Conservation (phyloP, 2,113 vertebrate species). For the Anguilla rostrata region DNA sequence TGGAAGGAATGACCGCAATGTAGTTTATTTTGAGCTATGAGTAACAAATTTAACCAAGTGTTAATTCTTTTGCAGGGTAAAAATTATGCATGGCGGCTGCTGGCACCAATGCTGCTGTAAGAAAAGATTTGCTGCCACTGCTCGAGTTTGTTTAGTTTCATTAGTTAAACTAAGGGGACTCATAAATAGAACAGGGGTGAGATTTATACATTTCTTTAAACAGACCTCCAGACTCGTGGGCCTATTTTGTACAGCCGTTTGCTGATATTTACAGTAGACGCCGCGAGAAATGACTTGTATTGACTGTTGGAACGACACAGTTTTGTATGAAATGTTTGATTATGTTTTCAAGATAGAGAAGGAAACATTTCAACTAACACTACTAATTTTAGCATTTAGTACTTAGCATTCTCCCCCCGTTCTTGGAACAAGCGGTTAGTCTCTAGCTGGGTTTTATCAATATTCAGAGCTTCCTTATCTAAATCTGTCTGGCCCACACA, state of each 20-base stretch:
- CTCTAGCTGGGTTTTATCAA: constrained; percentile 33
- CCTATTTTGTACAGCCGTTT: background rate
- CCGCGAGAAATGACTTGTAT: background rate
- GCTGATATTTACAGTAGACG: background rate
- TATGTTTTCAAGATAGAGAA: background rate
- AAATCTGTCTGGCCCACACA: constrained; percentile 39
- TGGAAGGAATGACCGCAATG: background rate
- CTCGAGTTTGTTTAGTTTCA: background rate
- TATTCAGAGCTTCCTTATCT: constrained; percentile 39
- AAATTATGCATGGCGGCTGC: background rate
- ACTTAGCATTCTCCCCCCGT: background rate
- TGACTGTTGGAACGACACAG: background rate
- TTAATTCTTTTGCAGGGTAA: background rate
- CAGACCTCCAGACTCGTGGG: background rate
- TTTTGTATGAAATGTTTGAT: background rate
- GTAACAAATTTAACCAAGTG: background rate
- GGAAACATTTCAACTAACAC: constrained; percentile 35
- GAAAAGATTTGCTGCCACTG: too few relatives aligned
- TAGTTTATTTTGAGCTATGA: background rate
- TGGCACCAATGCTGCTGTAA: too few relatives aligned
- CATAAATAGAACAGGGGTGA: background rate
- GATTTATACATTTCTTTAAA: too few relatives aligned
- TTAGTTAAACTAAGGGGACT: background rate
- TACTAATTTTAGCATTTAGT: constrained; percentile 24
- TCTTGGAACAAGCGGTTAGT: constrained; percentile 21